Evolutionary conservation across 2,888 invertebrate genomes (phyloP), one percentile per base, ranked within the genome.

Genomic region (Archips xylosteana): DNA sequence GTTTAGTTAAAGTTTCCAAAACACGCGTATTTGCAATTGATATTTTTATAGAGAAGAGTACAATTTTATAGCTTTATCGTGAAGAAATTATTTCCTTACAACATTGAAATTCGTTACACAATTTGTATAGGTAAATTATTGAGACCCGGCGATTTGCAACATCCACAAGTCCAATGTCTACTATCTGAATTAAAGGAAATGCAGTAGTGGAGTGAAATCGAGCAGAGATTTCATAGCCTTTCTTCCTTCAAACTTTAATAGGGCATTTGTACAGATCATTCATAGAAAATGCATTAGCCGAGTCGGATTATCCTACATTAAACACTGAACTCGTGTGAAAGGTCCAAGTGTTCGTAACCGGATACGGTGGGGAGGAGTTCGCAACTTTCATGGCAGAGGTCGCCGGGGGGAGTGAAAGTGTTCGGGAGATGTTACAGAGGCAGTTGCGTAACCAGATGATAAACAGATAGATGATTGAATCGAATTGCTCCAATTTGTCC

Each of bases 301-400:
- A 63, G 62, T n/a, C 32, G 61, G 65, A 61, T 71, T 47, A 62
- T 71, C 62, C 57, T 49, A 47, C 32, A 57, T 62, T 65, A 62
- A 67, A 71, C 65, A 71, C 23, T 34, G 73, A 70, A 70, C 54
- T 59, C 42, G 65, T 71, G 71, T 70, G 76, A 74, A 74, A 76
- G 71, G 74, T 67, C 59, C 61, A 62, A 65, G 75, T 73, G 69
- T 51, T 65, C n/a, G 63, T 47, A 64, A 61, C 72, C 75, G 75
- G 67, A 73, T 73, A 63, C 45, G 12, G 67, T 61, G 47, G 34
- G 47, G 36, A 70, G 51, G 70, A 77, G 81, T 79, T 79, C 76
- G 69, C 73, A 75, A 79, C 76, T 78, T 78, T 71, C 76, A 75
- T 78, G 77, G 71, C 77, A 80, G 77, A 82, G 84, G 83, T 83